Percentiles rank a stretch among this genome's conserved stretches.
phyloP scores from a whole-genome alignment of 2,888 invertebrate genomes.

The Patella ulyssiponensis region DNA sequence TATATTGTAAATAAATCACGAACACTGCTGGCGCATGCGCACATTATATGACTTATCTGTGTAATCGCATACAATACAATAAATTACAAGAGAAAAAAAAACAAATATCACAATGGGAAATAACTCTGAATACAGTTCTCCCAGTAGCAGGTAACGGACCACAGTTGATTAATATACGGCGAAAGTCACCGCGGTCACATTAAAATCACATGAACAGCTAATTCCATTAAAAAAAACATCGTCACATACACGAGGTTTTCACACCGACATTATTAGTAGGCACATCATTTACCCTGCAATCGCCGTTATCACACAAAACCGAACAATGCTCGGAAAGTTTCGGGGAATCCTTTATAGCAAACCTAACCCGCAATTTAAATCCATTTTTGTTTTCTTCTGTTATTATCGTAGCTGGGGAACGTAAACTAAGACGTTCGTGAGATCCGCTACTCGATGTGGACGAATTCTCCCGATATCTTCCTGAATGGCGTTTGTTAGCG shows the following conservation, averaged over 20 bases:
- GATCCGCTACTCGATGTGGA: slow-evolving; percentile 47
- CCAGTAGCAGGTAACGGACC: too few species aligned
- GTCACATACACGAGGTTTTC: slow-evolving; percentile 2
- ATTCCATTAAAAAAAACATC: neutral
- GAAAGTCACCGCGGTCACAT: too few species aligned
- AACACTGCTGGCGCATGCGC: too few species aligned
- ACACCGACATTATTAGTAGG: neutral
- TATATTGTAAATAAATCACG: too few species aligned
- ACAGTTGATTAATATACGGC: too few species aligned
- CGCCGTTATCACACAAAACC: neutral
- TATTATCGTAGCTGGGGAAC: slow-evolving; percentile 37
- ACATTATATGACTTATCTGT: too few species aligned
- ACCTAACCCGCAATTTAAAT: slow-evolving; percentile 58
- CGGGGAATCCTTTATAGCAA: slow-evolving; percentile 50
- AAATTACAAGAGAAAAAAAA: too few species aligned
- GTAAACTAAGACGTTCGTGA: slow-evolving; percentile 19
- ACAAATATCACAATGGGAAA: too few species aligned
- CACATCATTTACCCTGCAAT: neutral
- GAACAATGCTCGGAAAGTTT: slow-evolving; percentile 9
- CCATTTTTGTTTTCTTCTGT: slow-evolving; percentile 63
- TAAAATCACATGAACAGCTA: too few species aligned
- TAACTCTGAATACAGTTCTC: too few species aligned
- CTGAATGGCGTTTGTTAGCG: slow-evolving; percentile 16
- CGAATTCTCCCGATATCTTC: slow-evolving; percentile 26
- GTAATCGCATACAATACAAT: too few species aligned